Evolutionary conservation across 2,113 vertebrate genomes (phyloP).

Genomic region (Entosphenus tridentatus): DNA sequence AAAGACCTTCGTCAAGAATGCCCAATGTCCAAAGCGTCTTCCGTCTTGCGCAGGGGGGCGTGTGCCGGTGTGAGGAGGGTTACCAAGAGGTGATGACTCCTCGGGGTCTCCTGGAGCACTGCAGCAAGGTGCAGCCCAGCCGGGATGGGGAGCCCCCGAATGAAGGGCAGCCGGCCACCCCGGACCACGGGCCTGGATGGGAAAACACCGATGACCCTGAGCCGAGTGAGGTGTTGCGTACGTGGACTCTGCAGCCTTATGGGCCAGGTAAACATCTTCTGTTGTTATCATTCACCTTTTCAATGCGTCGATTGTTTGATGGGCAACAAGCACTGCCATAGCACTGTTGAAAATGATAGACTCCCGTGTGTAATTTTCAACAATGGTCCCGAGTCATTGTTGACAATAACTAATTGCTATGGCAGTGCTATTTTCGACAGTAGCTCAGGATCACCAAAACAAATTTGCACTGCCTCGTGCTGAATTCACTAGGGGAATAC

Average conservation of each 20-base stretch:
- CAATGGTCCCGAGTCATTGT: no score
- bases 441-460: no score
- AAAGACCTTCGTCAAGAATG: no score
- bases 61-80: conserved; percentile 3
- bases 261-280: neutral
- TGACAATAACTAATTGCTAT: no score
- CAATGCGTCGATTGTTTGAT: no score
- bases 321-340: no score
- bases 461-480: no score
- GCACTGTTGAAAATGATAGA: no score
- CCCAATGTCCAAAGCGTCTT: neutral
- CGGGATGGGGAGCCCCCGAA: neutral
- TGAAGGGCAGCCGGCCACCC: neutral
- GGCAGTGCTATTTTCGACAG: no score
- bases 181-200: neutral
- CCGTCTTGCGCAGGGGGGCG: neutral
- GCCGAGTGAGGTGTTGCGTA: neutral
- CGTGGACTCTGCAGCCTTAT: conserved; percentile 4
- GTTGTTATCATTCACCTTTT: no score
- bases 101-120: conserved; percentile 5
- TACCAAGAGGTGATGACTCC: conserved; percentile 4
- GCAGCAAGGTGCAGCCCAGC: neutral
- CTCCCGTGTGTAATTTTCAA: no score
- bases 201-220: neutral
- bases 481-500: no score